Percentiles rank a stretch among this genome's conserved stretches.
These are phyloP conservation scores for Mesorhabditis belari DNA, from an alignment of 2,888 invertebrate species.

Conservation along the genomic window DNA sequence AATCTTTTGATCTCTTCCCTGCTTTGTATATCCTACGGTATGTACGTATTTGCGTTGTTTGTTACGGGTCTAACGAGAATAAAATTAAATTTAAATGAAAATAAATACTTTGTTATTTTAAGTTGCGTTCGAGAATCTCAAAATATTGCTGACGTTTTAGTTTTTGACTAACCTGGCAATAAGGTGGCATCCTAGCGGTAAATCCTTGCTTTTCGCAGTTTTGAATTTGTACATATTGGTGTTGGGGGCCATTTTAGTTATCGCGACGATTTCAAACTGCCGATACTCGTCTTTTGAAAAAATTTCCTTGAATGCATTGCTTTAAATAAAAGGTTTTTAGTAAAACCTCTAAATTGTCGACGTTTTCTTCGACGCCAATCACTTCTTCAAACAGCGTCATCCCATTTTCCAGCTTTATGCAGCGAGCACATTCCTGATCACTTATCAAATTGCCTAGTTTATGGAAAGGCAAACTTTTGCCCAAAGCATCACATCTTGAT, in stretches of 20 bases:
- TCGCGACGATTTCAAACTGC: not conserved
- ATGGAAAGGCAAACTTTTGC: slow-evolving; percentile 7
- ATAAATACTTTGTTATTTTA: not conserved
- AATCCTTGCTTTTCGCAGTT: not conserved
- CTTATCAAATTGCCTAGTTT: not conserved
- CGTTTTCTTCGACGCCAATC: not conserved
- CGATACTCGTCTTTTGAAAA: not conserved
- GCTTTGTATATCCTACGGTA: not conserved
- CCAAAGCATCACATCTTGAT: slow-evolving; percentile 10
- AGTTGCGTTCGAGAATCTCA: too few species aligned
- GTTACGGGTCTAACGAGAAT: not conserved
- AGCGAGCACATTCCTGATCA: not conserved
- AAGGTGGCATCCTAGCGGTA: not conserved
- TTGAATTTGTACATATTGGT: not conserved
- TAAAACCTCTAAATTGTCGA: not conserved
- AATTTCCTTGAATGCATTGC: not conserved
- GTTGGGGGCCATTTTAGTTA: not conserved
- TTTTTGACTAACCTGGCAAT: not conserved
- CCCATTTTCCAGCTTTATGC: not conserved
- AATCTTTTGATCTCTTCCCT: too few species aligned
- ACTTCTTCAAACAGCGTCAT: not conserved
- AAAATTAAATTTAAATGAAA: not conserved
- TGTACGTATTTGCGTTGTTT: not conserved
- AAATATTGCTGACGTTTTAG: too few species aligned
- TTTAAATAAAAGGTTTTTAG: not conserved